phyloP scores from a whole-genome alignment of 2,113 vertebrate species.

The Piliocolobus tephrosceles region DNA sequence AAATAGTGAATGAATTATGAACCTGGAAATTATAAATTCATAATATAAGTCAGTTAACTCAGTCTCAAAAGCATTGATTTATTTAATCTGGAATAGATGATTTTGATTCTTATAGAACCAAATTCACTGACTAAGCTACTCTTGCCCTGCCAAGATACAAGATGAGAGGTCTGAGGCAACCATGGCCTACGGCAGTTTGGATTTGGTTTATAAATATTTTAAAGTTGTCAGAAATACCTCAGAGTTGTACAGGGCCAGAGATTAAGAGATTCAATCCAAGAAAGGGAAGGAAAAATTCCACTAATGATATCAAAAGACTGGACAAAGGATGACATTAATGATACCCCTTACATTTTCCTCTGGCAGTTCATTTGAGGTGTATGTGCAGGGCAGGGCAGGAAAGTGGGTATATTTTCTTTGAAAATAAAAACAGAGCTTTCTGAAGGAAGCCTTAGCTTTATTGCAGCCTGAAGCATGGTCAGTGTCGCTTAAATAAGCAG shows the following conservation, averaged over 20 bases:
- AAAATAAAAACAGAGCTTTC: slow-evolving; percentile 38
- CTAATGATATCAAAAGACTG: slow-evolving; percentile 39
- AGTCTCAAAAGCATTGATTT: not conserved
- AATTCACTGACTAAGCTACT: not conserved
- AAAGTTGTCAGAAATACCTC: slow-evolving; percentile 56
- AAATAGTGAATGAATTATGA: slow-evolving; percentile 1
- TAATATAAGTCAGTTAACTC: slow-evolving; percentile 1
- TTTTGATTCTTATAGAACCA: not conserved
- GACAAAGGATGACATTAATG: slow-evolving; percentile 60
- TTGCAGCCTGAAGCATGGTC: not conserved
- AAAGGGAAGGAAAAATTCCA: slow-evolving; percentile 23
- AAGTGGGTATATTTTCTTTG: not conserved
- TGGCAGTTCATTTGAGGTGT: slow-evolving; percentile 24
- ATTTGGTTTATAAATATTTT: slow-evolving; percentile 71
- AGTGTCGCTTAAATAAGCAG: not conserved
- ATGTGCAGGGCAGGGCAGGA: not conserved
- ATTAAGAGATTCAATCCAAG: slow-evolving; percentile 53
- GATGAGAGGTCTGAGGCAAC: slow-evolving; percentile 43
- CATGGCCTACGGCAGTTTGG: slow-evolving; percentile 45
- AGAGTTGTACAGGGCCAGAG: slow-evolving; percentile 49
- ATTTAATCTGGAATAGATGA: not conserved
- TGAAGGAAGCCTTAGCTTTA: slow-evolving; percentile 50
- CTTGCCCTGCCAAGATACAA: not conserved
- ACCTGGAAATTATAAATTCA: slow-evolving; percentile 29
- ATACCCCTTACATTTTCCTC: slow-evolving; percentile 40